Percentiles rank a stretch among this genome's conserved stretches.
These are phyloP conservation scores for Diadema setosum DNA, from an alignment of 35 echinoderm and acorn worm species.

Conservation along the genomic window DNA sequence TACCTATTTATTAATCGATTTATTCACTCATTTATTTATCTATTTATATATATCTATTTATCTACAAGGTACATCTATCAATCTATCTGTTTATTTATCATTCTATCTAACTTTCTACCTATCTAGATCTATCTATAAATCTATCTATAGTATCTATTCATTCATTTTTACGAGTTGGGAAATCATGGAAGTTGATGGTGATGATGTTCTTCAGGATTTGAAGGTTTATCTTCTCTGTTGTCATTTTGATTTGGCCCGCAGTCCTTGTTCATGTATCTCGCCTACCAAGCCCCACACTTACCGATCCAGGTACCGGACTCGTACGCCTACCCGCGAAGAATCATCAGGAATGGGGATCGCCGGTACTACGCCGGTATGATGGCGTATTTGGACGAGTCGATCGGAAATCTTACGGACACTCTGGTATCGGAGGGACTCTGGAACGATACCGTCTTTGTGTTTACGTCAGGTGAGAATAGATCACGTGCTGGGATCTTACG, in stretches of 20 bases:
- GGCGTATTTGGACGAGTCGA: constrained; percentile 71
- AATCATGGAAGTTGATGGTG: too few species aligned
- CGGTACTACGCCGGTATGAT: constrained; percentile 87
- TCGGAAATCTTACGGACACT: constrained; percentile 70
- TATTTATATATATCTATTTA: background rate
- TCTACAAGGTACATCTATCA: too few species aligned
- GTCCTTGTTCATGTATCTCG: constrained; percentile 87
- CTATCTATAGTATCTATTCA: too few species aligned
- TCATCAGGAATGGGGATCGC: constrained; percentile 17
- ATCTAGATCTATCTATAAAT: too few species aligned
- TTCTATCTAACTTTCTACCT: too few species aligned
- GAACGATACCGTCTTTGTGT: constrained; percentile 86
- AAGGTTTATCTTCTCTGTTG: too few species aligned
- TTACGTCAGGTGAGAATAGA: constrained; percentile 73
- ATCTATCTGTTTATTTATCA: too few species aligned
- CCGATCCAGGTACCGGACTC: constrained; percentile 69
- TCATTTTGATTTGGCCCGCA: background rate
- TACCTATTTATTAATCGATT: too few species aligned
- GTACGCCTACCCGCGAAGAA: constrained; percentile 21
- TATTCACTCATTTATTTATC: background rate
- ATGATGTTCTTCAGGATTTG: too few species aligned
- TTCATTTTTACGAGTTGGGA: too few species aligned
- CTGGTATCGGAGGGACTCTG: constrained; percentile 63
- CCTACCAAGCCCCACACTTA: constrained; percentile 84
- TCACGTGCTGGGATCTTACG: too few species aligned